Percentiles rank a stretch among this genome's conserved stretches.
Conservation (phyloP, 2,888 invertebrate species). For the Pterostichus madidus region DNA sequence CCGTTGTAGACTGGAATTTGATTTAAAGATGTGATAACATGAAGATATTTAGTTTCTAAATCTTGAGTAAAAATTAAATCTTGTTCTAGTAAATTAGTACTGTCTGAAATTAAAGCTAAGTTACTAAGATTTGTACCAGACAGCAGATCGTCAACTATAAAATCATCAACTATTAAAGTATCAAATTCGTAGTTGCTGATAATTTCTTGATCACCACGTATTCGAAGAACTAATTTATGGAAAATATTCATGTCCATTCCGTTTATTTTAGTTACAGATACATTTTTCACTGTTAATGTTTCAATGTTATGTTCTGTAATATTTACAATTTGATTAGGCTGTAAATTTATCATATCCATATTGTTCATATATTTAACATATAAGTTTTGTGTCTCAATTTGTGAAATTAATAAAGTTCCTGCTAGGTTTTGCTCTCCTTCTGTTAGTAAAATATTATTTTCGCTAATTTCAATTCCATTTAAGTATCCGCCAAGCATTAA, state of each 20-base stretch:
- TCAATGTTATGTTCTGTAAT: conserved; percentile 67
- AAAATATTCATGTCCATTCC: conserved; percentile 76
- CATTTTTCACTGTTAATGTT: conserved; percentile 75
- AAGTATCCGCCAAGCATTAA: conserved; percentile 71
- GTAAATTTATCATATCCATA: conserved; percentile 68
- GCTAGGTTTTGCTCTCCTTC: conserved; percentile 74
- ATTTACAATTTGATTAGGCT: conserved; percentile 38
- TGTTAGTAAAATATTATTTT: conserved; percentile 72
- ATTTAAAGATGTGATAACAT: conserved; percentile 77
- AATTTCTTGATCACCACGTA: conserved; percentile 78
- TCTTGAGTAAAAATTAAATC: conserved; percentile 76
- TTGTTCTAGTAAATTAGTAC: conserved; percentile 76
- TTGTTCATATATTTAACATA: conserved; percentile 72
- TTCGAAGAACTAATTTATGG: conserved; percentile 77
- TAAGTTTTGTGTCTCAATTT: conserved; percentile 70
- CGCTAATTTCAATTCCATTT: conserved; percentile 72
- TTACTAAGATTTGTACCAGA: conserved; percentile 71
- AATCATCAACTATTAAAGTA: conserved; percentile 73
- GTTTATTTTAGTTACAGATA: conserved; percentile 79
- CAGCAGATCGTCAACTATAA: conserved; percentile 70
- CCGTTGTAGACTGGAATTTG: conserved; percentile 76
- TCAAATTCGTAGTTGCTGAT: conserved; percentile 74
- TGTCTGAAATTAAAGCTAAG: conserved; percentile 75
- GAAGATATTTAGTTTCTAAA: conserved; percentile 75
- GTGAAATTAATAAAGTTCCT: conserved; percentile 71